Conservation (phyloP, 2,113 vertebrate genomes). For the Xiphorhynchus elegans region DNA sequence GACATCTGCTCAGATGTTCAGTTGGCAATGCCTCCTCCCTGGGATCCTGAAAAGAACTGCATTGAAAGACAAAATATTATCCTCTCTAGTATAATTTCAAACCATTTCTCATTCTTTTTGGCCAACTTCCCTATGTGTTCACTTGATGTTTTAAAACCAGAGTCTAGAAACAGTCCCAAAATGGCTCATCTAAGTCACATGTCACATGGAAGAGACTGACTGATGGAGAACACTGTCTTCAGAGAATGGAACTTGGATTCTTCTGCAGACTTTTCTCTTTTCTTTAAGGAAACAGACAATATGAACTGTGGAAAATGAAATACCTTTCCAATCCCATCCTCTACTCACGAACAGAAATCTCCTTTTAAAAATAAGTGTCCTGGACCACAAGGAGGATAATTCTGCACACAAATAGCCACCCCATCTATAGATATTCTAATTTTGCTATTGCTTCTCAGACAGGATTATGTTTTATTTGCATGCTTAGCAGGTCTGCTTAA, state of each 20-base stretch:
- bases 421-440: not conserved
- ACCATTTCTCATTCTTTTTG: not conserved
- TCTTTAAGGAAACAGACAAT: not conserved
- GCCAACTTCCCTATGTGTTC: not conserved
- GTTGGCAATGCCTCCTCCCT: not conserved
- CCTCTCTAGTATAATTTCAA: not conserved
- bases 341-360: not conserved
- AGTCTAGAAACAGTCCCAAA: not conserved
- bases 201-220: not conserved
- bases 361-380: not conserved
- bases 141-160: not conserved
- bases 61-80: not conserved
- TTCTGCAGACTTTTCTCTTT: not conserved
- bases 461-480: not conserved
- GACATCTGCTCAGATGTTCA: accelerated
- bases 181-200: accelerated
- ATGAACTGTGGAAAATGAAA: not conserved
- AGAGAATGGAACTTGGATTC: not conserved
- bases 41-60: accelerated
- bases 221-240: not conserved
- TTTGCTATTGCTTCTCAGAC: not conserved
- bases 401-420: not conserved
- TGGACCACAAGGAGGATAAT: not conserved
- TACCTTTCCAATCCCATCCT: not conserved
- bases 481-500: not conserved